Conservation (phyloP, 2,888 invertebrate genomes). For the Artemia sinica region DNA sequence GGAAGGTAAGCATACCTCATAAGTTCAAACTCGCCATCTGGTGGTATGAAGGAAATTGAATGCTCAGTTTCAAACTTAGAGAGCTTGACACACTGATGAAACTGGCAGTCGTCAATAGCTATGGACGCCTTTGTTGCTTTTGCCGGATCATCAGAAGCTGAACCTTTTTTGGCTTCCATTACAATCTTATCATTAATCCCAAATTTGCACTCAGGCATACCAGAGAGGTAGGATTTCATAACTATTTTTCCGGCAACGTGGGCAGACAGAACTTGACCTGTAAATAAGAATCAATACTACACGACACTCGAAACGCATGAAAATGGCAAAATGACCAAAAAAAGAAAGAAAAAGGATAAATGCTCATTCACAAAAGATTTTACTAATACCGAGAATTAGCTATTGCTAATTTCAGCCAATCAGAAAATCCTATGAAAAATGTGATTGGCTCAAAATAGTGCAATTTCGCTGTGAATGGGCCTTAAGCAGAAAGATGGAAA, state of each 20-base stretch:
- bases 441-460: too few species aligned
- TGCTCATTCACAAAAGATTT: too few species aligned
- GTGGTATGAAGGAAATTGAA: constrained; percentile 98
- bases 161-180: constrained; percentile 66
- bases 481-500: too few species aligned
- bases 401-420: neutral
- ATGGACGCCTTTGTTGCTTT: constrained; percentile 87
- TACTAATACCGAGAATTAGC: too few species aligned
- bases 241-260: constrained; percentile 99
- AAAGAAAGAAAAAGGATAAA: constrained; percentile 18
- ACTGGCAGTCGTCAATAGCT: constrained; percentile 99
- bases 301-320: constrained; percentile 6
- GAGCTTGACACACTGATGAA: constrained; percentile 98
- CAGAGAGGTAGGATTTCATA: constrained; percentile 98
- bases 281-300: constrained; percentile 23
- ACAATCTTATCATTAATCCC: constrained; percentile 99
- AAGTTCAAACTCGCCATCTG: constrained; percentile 97
- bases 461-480: too few species aligned
- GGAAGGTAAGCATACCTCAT: constrained; percentile 53
- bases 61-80: constrained; percentile 99
- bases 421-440: neutral
- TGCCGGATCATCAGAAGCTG: constrained; percentile 50
- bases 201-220: constrained; percentile 99
- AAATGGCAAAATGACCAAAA: too few species aligned
- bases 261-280: constrained; percentile 90